Conservation (phyloP, 23 tunicate genomes). For the Diplosoma virens region DNA sequence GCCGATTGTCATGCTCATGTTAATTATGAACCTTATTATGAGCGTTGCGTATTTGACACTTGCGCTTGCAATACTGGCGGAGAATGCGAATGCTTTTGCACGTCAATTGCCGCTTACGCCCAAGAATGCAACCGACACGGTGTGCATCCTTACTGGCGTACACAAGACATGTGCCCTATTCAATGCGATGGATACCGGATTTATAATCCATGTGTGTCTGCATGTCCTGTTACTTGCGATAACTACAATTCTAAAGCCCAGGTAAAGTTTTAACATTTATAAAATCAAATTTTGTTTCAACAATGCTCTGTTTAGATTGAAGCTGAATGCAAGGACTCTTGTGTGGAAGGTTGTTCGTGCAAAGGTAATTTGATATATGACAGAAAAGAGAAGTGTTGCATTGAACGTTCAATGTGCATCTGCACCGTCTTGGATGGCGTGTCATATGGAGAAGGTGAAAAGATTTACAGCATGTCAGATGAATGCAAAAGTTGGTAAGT, state of each 20-base stretch:
- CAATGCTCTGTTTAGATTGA: constrained; percentile 58
- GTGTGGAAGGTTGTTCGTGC: constrained; percentile 96
- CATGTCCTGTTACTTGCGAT: constrained; percentile 94
- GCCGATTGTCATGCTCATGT: constrained; percentile 86
- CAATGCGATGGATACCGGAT: constrained; percentile 92
- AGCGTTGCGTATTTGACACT: constrained; percentile 88
- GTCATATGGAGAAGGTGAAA: constrained; percentile 90
- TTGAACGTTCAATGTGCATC: constrained; percentile 72
- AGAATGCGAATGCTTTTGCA: constrained; percentile 96
- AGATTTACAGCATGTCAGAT: constrained; percentile 91
- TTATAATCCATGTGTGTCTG: constrained; percentile 90
- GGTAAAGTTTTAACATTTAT: constrained; percentile 15
- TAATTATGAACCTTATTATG: constrained; percentile 80
- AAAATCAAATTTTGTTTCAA: background rate
- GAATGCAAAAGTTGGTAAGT: constrained; percentile 98
- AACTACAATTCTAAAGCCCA: constrained; percentile 63
- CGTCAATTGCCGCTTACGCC: constrained; percentile 94
- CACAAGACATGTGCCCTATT: constrained; percentile 93
- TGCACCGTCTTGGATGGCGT: constrained; percentile 85
- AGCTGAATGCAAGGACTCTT: constrained; percentile 85
- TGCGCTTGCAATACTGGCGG: constrained; percentile 96
- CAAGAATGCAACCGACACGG: constrained; percentile 94
- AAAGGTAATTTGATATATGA: constrained; percentile 84
- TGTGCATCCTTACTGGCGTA: constrained; percentile 87
- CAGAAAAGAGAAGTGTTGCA: constrained; percentile 79